Conservation (phyloP, 1,140 invertebrate species). For the Hypsibius dujardini region DNA sequence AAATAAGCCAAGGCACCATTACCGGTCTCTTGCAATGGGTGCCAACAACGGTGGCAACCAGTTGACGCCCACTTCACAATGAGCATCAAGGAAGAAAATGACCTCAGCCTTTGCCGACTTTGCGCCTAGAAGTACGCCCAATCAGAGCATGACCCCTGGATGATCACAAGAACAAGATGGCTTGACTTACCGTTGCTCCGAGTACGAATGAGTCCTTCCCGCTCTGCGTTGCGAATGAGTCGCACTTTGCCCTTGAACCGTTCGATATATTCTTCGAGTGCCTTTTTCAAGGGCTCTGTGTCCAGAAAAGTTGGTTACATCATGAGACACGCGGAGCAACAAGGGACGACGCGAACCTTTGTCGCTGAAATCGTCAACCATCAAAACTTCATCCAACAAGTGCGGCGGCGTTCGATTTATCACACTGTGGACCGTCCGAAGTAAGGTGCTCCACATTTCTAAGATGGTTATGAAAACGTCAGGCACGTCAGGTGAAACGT, state of each 20-base stretch:
- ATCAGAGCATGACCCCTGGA: too few species aligned
- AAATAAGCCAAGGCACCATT: slow-evolving; percentile 21
- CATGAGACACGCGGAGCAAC: not conserved
- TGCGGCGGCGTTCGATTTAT: slow-evolving; percentile 74
- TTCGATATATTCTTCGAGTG: slow-evolving; percentile 72
- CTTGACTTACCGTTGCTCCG: slow-evolving; percentile 40
- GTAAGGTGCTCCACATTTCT: slow-evolving; percentile 80
- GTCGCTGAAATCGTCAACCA: slow-evolving; percentile 93
- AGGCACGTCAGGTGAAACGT: not conserved
- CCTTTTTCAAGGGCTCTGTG: slow-evolving; percentile 65
- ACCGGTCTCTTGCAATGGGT: slow-evolving; percentile 71
- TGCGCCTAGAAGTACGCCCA: slow-evolving; percentile 47
- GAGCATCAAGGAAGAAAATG: slow-evolving; percentile 89
- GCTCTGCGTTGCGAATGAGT: slow-evolving; percentile 61
- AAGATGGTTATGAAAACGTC: not conserved
- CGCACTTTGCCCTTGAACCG: slow-evolving; percentile 71
- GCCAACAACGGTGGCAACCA: slow-evolving; percentile 88
- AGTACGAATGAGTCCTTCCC: slow-evolving; percentile 76
- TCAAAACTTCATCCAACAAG: slow-evolving; percentile 78
- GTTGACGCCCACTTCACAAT: slow-evolving; percentile 68
- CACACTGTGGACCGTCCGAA: slow-evolving; percentile 90
- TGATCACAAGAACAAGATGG: too few species aligned
- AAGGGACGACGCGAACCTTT: slow-evolving; percentile 45
- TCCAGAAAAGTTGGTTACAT: slow-evolving; percentile 22
- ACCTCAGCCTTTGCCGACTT: slow-evolving; percentile 80